Base-by-base conservation (phyloP, 2,113 vertebrate genomes). In the Penelope pileata region DNA sequence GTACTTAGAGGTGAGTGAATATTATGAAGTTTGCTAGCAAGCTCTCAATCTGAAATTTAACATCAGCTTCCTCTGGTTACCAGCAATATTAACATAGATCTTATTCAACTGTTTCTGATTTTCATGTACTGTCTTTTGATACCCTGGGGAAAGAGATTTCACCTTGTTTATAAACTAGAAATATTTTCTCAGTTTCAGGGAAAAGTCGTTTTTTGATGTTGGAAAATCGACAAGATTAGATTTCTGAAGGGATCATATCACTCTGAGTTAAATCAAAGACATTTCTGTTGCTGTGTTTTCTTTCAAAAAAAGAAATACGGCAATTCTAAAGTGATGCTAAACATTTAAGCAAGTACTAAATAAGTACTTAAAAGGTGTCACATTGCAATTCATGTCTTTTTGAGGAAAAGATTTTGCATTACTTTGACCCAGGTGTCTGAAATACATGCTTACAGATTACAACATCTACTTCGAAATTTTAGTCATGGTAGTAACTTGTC, bases 81-180 rank as follows among this genome's bases (percentile, higher is more conserved):
- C 29, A 68, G 88, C 50, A 94, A 93, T 82, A 93, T 85, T 85
- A 90, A 84, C 68, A 88, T 36, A 94, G 75, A 85, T 74, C 50
- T 75, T 88, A 91, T 69, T 83, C 75, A 91, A 64, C 80, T 94
- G 54, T 94, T 92, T 81, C 58, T 76, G 63, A 34, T 67, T 94
- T 96, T 96, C 73, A 95, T 90, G 70, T 86, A 53, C 16, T n/a
- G 13, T 84, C 14, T 56, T 86, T 82, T 75, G 82, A 66, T 36
- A 86, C 54, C 81, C 90, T 83, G 48, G 42, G 68, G 60, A 94
- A 96, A 88, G 9, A 92, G 29, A 86, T 83, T 90, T 95, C 56
- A 70, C 91, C 91, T 83, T 87, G 43, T 86, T 96, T 91, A 67
- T 90, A 87, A 97, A 96, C 80, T 29, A 91, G 66, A 77, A 87